These are phyloP conservation scores for Oscheius sp. DNA, from an alignment of 2,888 invertebrate species.

Conservation along the genomic window DNA sequence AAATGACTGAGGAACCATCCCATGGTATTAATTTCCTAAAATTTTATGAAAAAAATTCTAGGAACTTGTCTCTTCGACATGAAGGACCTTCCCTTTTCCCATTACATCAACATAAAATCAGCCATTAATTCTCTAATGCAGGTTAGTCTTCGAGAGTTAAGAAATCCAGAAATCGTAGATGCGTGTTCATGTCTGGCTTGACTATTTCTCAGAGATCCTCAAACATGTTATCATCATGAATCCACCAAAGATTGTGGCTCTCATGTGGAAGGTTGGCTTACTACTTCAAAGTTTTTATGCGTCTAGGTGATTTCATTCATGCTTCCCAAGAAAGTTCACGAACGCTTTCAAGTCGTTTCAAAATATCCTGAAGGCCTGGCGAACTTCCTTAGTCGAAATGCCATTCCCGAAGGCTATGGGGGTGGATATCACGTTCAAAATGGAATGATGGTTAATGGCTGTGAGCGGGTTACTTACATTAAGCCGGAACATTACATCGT, in stretches of 20 bases:
- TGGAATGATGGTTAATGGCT: conserved; percentile 17
- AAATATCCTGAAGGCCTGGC: conserved; percentile 25
- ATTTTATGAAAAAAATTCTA: not conserved
- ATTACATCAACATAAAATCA: conserved; percentile 32
- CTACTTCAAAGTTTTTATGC: not conserved
- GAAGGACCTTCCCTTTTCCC: conserved; percentile 22
- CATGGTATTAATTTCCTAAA: conserved; percentile 14
- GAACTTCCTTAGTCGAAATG: conserved; percentile 10
- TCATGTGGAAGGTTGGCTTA: conserved; percentile 34
- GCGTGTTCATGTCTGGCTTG: conserved; percentile 36
- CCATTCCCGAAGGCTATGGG: conserved; percentile 27
- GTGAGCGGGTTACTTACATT: not conserved
- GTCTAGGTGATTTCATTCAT: conserved; percentile 32
- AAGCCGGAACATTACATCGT: conserved; percentile 11
- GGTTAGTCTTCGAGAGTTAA: conserved; percentile 6
- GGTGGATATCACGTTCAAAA: conserved; percentile 21
- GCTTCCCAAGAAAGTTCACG: conserved; percentile 35
- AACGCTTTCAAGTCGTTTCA: conserved; percentile 29
- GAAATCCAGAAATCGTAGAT: conserved; percentile 14
- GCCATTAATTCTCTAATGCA: conserved; percentile 34
- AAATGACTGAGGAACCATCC: conserved; percentile 26
- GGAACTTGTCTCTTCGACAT: conserved; percentile 37
- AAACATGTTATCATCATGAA: conserved; percentile 34
- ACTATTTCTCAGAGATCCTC: conserved; percentile 35
- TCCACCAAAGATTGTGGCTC: conserved; percentile 31